Evolutionary conservation across 2,888 invertebrate genomes (phyloP).

Genomic region (Patella caerulea): DNA sequence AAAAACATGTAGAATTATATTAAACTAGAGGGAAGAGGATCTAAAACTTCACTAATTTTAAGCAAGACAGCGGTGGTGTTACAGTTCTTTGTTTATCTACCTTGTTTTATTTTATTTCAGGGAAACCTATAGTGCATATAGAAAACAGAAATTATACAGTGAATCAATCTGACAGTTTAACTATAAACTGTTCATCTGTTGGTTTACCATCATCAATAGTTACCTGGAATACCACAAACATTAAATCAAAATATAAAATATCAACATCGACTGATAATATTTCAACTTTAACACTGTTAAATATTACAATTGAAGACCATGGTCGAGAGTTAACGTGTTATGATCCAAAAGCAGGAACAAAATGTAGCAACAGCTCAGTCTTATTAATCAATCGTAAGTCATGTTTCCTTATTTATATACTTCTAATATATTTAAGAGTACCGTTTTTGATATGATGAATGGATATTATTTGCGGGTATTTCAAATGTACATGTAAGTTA

Average conservation of each 20-base stretch:
- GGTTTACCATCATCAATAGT: conserved; percentile 40
- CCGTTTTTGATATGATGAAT: too few relatives aligned
- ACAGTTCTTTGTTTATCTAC: too few relatives aligned
- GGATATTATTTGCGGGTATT: too few relatives aligned
- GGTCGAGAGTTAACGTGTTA: conserved; percentile 40
- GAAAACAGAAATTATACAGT: conserved; percentile 31
- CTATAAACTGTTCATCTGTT: conserved; percentile 35
- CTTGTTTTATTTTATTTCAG: conserved; percentile 1
- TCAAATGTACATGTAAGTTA: too few relatives aligned
- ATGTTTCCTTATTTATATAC: too few relatives aligned
- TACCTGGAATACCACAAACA: conserved; percentile 38
- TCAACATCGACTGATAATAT: conserved; percentile 18
- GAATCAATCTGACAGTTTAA: conserved; percentile 29
- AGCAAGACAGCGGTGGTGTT: too few relatives aligned
- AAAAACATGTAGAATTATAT: too few relatives aligned
- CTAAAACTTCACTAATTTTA: too few relatives aligned
- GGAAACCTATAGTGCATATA: conserved; percentile 35
- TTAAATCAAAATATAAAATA: conserved; percentile 30
- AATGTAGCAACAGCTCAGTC: conserved; percentile 26
- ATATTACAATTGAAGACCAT: conserved; percentile 41
- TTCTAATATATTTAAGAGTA: too few relatives aligned
- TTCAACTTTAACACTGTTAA: conserved; percentile 30
- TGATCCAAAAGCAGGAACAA: conserved; percentile 41
- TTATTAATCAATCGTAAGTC: conserved; percentile 44
- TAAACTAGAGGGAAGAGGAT: too few relatives aligned